These are phyloP conservation scores for Drosophila tripunctata DNA, from an alignment of 2,888 invertebrate species.

Conservation along the genomic window DNA sequence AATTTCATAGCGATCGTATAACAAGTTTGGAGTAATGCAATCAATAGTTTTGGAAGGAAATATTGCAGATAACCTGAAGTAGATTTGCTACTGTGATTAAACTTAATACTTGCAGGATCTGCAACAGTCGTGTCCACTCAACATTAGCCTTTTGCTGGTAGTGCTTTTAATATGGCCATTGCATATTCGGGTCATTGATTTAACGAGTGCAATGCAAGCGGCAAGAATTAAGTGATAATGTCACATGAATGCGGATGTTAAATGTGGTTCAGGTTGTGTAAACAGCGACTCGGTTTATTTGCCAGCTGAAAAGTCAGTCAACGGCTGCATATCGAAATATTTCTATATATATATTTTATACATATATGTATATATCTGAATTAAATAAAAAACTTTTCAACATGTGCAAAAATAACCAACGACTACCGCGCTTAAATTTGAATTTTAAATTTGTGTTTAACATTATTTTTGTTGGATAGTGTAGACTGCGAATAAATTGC, in stretches of 20 bases:
- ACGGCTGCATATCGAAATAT: not conserved
- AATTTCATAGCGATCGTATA: too few species aligned
- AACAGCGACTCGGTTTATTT: slow-evolving; percentile 21
- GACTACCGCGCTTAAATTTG: not conserved
- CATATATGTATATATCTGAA: not conserved
- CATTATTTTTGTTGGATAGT: not conserved
- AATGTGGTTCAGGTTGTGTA: slow-evolving; percentile 20
- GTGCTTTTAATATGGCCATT: slow-evolving; percentile 31
- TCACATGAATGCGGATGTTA: slow-evolving; percentile 20
- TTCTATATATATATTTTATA: not conserved
- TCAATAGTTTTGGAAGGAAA: not conserved
- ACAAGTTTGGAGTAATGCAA: too few species aligned
- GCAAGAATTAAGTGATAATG: slow-evolving; percentile 46
- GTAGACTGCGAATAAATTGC: not conserved
- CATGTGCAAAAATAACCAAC: not conserved
- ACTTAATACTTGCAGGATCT: not conserved
- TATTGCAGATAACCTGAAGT: too few species aligned
- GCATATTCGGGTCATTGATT: slow-evolving; percentile 54
- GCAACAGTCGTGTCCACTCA: not conserved
- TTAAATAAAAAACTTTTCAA: not conserved
- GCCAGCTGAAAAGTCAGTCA: slow-evolving; percentile 19
- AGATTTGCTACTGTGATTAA: not conserved
- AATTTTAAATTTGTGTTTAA: not conserved
- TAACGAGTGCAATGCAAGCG: slow-evolving; percentile 37
- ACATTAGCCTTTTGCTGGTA: not conserved